Evolutionary conservation across 35 echinoderm and acorn worm genomes (phyloP).

Genomic region (Apostichopus californicus): DNA sequence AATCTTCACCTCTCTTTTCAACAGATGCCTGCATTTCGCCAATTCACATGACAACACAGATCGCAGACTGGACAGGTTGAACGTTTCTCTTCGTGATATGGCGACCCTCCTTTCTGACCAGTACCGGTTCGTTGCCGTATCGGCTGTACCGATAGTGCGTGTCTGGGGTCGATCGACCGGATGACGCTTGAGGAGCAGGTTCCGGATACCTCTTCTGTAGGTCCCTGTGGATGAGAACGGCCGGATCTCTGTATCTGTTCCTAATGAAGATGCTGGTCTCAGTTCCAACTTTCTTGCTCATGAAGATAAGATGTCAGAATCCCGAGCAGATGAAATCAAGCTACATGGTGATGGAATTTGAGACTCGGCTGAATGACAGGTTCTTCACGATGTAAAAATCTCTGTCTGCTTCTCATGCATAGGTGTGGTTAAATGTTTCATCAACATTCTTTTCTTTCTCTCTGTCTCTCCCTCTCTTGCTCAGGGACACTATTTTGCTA

Average conservation of each 20-base stretch:
- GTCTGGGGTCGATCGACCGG: not conserved
- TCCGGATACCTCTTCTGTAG: slow-evolving; percentile 15
- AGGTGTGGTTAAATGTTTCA: too few relatives aligned
- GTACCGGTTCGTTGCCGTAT: slow-evolving; percentile 43
- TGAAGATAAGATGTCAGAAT: not conserved
- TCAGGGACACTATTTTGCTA: too few relatives aligned
- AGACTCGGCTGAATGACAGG: too few relatives aligned
- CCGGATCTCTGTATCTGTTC: slow-evolving; percentile 37
- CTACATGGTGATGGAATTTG: not conserved
- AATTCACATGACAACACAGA: slow-evolving; percentile 44
- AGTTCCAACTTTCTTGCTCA: slow-evolving; percentile 49
- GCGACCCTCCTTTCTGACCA: slow-evolving; percentile 15
- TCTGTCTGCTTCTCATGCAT: too few relatives aligned
- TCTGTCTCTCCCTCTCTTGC: too few relatives aligned
- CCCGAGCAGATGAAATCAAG: not conserved
- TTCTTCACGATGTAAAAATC: too few relatives aligned
- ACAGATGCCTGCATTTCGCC: not conserved
- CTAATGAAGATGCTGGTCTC: slow-evolving; percentile 36
- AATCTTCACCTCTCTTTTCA: too few relatives aligned
- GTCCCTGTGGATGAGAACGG: slow-evolving; percentile 40
- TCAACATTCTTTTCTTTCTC: too few relatives aligned
- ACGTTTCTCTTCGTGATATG: slow-evolving; percentile 22
- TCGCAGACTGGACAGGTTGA: slow-evolving; percentile 28
- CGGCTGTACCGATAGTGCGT: slow-evolving; percentile 30
- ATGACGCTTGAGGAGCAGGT: not conserved